These are phyloP conservation scores for Heteromurus nitidus DNA, from an alignment of 2,888 invertebrate species.

Conservation along the genomic window DNA sequence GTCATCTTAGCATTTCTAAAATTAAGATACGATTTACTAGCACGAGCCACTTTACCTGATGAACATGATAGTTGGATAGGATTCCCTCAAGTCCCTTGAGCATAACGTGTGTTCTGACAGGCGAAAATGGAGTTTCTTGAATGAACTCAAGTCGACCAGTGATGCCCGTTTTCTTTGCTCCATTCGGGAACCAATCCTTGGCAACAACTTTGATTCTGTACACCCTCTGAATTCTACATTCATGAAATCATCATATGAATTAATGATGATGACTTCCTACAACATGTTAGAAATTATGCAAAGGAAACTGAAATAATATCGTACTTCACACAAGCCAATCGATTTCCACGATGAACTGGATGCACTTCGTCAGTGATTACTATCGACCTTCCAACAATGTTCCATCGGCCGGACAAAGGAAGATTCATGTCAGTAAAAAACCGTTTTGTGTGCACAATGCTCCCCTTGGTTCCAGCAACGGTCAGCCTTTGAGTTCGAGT, in stretches of 20 bases:
- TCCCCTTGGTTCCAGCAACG: slow-evolving; percentile 84
- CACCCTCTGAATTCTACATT: slow-evolving; percentile 82
- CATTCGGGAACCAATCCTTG: slow-evolving; percentile 92
- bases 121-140: slow-evolving; percentile 90
- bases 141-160: slow-evolving; percentile 87
- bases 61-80: slow-evolving; percentile 85
- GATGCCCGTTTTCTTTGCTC: slow-evolving; percentile 79
- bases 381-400: slow-evolving; percentile 87
- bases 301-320: slow-evolving; percentile 72
- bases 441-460: slow-evolving; percentile 82
- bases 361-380: slow-evolving; percentile 92
- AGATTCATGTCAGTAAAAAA: slow-evolving; percentile 87
- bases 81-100: slow-evolving; percentile 83
- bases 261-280: not conserved
- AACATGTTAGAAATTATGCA: not conserved
- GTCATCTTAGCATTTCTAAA: too few relatives aligned
- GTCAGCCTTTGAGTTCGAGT: slow-evolving; percentile 78
- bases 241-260: not conserved
- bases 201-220: slow-evolving; percentile 89
- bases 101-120: slow-evolving; percentile 85
- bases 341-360: slow-evolving; percentile 89
- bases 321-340: slow-evolving; percentile 91
- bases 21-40: not conserved
- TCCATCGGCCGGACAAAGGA: slow-evolving; percentile 84
- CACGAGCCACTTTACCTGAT: slow-evolving; percentile 80